Base-by-base conservation (phyloP, 1,140 invertebrate species). In the Leptopilina clavipes region DNA sequence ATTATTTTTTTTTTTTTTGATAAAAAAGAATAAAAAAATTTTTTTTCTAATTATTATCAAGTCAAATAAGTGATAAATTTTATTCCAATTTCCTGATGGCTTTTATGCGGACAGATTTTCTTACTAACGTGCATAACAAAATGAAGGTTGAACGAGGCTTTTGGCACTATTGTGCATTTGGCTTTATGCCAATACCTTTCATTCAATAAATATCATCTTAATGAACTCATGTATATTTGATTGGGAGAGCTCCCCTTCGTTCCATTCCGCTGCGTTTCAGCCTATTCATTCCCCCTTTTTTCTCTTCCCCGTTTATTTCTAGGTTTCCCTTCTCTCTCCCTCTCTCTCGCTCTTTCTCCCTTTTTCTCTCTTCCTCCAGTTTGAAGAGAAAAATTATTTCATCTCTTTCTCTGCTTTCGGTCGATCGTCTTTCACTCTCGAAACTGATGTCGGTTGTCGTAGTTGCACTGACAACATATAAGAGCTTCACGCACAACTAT, bases 221-320 rank as follows among this genome's bases (percentile, higher is more conserved):
- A 85, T 85, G 84, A 85, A 85, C 84, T 85, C 84, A 85, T 85
- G 84, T 85, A 85, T 85, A 85, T 85, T 85, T 85, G 84, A 85
- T 85, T 85, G 84, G 82, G 77, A 78, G 76, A 31, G 5, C 78
- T 78, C 54, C 76, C 76, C 77, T 74, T 71, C 56, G 22, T 79
- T 25, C 75, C 54, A 19, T 73, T 44, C 59, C 59, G 59, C 12
- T 65, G 59, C 59, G 11, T 65, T 65, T 8, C 22, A n/a, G 59
- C 59, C 59, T 65, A 65, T 65, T 65, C 59, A 65, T 65, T 65
- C 25, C 59, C 59, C n/a, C 12, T 12, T 11, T 11, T 11, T 31
- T 31, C 25, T 31, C 25, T 31, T 5, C 25, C 31, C 44, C 37
- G 9, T 40, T 40, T 40, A 40, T 40, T 40, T 40, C 37, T 40